Evolutionary conservation across 2,888 invertebrate genomes (phyloP), one percentile per base, ranked within the genome.

Genomic region (Cephus spinipes): DNA sequence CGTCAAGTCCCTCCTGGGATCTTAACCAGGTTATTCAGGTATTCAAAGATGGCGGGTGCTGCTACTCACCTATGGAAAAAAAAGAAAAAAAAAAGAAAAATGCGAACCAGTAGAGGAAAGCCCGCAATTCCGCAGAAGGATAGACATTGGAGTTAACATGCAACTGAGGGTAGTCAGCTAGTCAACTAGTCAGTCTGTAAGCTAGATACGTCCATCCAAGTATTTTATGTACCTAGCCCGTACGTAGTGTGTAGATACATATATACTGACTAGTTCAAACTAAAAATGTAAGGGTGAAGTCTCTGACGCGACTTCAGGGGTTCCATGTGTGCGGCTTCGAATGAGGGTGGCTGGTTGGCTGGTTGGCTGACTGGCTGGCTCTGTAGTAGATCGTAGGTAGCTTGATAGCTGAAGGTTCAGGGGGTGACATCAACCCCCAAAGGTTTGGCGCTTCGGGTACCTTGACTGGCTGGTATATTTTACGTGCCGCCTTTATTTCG

Each of bases 401-500:
- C 40, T 40, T 40, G 40, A 40, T 40, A 15, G 69, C 69, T 31
- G 32, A 30, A 32, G 69, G 69, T 30, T 69, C 31, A 69, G 69
- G 32, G 69, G 32, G 30, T 30, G 69, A 30, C 69, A 69, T 30
- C 75, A 68, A 73, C 80, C 81, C 82, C 82, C 77, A 82, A 85
- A 86, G 86, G 86, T 86, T 87, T 40, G 40, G 40, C 40, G 40
- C 40, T 40, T 83, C 85, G 80, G 81, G 73, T 74, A 69, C 35
- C 75, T 33, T 32, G 35, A 68, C 36, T 73, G 36, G 55, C 71
- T 40, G 74, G 73, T 76, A 87, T 87, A 88, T 88, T 88, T 88
- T 87, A 89, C 86, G 87, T 86, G 87, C 85, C 83, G 88, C 88
- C 86, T 90, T 90, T 90, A 90, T 89, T 90, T 89, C 89, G 90